Conservation (phyloP, 2,797 vertebrate species). For the Choloepus didactylus region DNA sequence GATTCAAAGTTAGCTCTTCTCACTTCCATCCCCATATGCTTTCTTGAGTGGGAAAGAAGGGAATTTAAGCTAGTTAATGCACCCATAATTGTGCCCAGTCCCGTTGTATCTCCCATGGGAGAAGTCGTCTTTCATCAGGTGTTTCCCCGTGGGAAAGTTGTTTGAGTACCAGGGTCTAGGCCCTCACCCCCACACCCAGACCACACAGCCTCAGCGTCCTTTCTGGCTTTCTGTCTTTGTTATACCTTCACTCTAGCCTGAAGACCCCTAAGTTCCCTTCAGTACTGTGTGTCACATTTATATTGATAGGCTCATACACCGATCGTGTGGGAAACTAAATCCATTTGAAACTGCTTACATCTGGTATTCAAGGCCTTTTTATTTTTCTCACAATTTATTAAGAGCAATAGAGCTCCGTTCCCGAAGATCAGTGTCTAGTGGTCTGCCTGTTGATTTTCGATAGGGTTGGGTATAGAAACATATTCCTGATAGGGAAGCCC, state of each 20-base stretch:
- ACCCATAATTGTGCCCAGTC: neutral
- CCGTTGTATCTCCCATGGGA: neutral
- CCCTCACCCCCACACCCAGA: accelerated
- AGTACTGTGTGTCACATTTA: accelerated
- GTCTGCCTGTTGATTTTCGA: neutral
- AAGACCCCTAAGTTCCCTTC: neutral
- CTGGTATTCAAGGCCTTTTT: neutral
- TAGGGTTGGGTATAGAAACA: neutral
- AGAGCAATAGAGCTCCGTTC: neutral
- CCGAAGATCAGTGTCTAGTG: neutral
- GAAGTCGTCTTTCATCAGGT: neutral
- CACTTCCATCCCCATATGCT: accelerated
- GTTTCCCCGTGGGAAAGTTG: neutral
- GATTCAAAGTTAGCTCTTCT: neutral
- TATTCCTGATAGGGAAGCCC: neutral
- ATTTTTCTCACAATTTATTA: neutral
- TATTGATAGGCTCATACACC: neutral
- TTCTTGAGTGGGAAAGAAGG: neutral
- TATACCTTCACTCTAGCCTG: neutral
- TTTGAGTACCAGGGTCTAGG: neutral
- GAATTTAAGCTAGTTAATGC: no score
- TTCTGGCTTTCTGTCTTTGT: neutral
- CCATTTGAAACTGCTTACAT: neutral
- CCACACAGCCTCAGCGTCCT: neutral
- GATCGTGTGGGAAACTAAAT: neutral